A percentile compares a stretch with the other conserved stretches of the same genome.
These are phyloP conservation scores for Drosophila parthenogenetica DNA, from an alignment of 2,888 invertebrate species.

Conservation along the genomic window DNA sequence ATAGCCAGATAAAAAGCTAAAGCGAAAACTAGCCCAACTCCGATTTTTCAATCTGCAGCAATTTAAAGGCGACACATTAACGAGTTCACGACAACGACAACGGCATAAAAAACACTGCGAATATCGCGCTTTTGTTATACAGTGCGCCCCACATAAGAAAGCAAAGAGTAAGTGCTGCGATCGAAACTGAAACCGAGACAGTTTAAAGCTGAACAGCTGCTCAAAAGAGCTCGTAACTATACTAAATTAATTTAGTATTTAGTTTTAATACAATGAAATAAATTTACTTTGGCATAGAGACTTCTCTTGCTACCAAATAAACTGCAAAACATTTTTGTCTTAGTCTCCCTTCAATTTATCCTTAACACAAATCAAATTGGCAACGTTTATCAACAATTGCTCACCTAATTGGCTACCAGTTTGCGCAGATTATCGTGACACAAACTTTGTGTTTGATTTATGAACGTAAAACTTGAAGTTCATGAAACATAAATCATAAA, in stretches of 20 bases:
- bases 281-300: too few species aligned
- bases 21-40: constrained; percentile 72
- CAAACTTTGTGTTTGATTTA: constrained; percentile 57
- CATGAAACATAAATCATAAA: constrained; percentile 48
- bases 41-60: constrained; percentile 69
- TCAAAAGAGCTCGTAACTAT: not conserved
- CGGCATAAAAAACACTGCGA: constrained; percentile 20
- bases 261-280: too few species aligned
- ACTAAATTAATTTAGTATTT: too few species aligned
- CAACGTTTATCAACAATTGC: constrained; percentile 31
- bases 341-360: constrained; percentile 1
- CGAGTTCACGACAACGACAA: constrained; percentile 52
- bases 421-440: constrained; percentile 34
- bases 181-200: not conserved
- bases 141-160: constrained; percentile 34
- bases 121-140: constrained; percentile 57
- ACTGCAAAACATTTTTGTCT: not conserved
- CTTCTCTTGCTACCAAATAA: not conserved
- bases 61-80: constrained; percentile 78
- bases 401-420: constrained; percentile 64
- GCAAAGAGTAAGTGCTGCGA: constrained; percentile 16
- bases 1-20: constrained; percentile 64
- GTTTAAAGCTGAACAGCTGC: constrained; percentile 27
- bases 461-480: constrained; percentile 37
- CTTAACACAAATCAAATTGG: constrained; percentile 25